A percentile compares a stretch with the other conserved stretches of the same genome.
Evolutionary conservation across 2,113 vertebrate genomes (phyloP).

Genomic region (Dinomys branickii): DNA sequence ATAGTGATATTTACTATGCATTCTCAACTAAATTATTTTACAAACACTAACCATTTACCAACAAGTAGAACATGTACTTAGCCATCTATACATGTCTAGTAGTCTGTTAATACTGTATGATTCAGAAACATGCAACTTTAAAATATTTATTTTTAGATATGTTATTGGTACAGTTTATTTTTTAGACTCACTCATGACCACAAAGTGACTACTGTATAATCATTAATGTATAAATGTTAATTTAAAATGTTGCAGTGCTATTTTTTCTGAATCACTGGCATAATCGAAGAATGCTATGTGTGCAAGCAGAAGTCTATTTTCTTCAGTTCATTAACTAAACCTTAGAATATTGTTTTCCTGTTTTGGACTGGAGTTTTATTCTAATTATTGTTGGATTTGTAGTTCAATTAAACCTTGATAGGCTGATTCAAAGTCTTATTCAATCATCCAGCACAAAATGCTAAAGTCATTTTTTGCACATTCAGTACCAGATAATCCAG

Average conservation of each 20-base stretch:
- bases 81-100: not conserved
- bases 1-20: not conserved
- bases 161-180: not conserved
- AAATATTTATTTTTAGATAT: slow-evolving; percentile 44
- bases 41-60: not conserved
- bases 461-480: slow-evolving; percentile 67
- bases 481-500: slow-evolving; percentile 68
- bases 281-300: not conserved
- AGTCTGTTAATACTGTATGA: not conserved
- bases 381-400: slow-evolving; percentile 46
- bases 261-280: not conserved
- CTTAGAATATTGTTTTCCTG: slow-evolving; percentile 40
- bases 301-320: slow-evolving; percentile 8
- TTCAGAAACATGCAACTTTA: not conserved
- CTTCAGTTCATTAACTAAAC: slow-evolving; percentile 58
- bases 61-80: slow-evolving; percentile 11
- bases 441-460: slow-evolving; percentile 34
- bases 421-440: slow-evolving; percentile 53
- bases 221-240: not conserved
- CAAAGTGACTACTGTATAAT: not conserved
- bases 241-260: not conserved
- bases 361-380: slow-evolving; percentile 23
- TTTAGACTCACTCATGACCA: slow-evolving; percentile 24
- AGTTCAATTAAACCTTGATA: slow-evolving; percentile 64
- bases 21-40: not conserved